Percentiles rank a stretch among this genome's conserved stretches.
Conservation (phyloP, 2,888 invertebrate genomes). For the Ennomos quercinarius region DNA sequence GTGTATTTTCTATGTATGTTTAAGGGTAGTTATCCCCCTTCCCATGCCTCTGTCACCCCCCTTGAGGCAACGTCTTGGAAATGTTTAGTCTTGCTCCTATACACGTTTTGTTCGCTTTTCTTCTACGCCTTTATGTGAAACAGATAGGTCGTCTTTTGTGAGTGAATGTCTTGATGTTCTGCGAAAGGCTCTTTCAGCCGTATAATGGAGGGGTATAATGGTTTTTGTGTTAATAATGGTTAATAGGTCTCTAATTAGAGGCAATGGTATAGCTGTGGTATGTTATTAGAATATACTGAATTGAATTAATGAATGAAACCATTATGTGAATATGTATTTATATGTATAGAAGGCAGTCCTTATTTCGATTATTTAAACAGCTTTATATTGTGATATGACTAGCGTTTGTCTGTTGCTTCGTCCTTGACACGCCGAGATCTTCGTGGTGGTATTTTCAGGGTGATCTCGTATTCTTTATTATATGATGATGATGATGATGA, state of each 20-base stretch:
- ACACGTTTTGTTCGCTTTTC: conserved; percentile 78
- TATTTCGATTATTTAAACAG: too few species aligned
- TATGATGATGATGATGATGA: too few species aligned
- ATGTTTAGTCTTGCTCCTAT: conserved; percentile 76
- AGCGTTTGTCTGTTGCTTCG: too few species aligned
- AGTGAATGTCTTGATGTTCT: conserved; percentile 36
- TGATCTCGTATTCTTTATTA: too few species aligned
- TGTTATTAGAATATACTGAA: neutral
- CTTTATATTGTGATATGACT: too few species aligned
- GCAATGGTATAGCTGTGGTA: conserved; percentile 2
- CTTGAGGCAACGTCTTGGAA: conserved; percentile 75
- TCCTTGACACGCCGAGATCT: too few species aligned
- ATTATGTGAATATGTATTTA: too few species aligned
- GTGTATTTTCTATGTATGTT: conserved; percentile 22
- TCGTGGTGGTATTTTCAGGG: too few species aligned
- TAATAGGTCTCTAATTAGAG: conserved; percentile 30
- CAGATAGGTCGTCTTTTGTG: conserved; percentile 52
- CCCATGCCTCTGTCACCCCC: conserved; percentile 46
- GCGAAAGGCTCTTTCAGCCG: conserved; percentile 35
- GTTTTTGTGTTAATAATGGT: conserved; percentile 28
- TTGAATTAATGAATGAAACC: too few species aligned
- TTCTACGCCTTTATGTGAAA: conserved; percentile 69
- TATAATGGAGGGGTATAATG: conserved; percentile 24
- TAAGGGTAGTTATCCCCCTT: conserved; percentile 46
- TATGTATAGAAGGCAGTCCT: too few species aligned